Percentiles rank a stretch among this genome's conserved stretches.
These are phyloP conservation scores for Rhabditoides inermis DNA, from an alignment of 2,888 invertebrate species.

Conservation along the genomic window DNA sequence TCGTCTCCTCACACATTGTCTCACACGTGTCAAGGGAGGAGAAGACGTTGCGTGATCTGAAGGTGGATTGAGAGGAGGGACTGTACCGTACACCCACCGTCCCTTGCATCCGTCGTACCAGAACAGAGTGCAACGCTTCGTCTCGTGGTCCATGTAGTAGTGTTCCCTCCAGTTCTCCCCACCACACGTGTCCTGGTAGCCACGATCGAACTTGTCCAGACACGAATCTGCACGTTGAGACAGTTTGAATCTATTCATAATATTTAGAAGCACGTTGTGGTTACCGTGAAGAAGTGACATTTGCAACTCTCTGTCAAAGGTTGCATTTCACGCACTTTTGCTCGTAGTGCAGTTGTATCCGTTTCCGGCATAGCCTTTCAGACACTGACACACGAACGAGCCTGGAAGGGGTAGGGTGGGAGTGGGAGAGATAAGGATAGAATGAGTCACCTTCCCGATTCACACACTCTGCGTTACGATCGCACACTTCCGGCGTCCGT, in stretches of 20 bases:
- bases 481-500: slow-evolving; percentile 31
- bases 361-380: slow-evolving; percentile 44
- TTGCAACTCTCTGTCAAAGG: background rate
- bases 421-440: background rate
- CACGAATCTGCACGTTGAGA: slow-evolving; percentile 43
- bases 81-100: too few species aligned
- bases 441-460: slow-evolving; percentile 29
- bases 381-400: slow-evolving; percentile 40
- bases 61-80: too few species aligned
- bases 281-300: background rate
- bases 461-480: slow-evolving; percentile 41
- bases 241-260: background rate
- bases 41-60: slow-evolving; percentile 39
- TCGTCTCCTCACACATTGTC: slow-evolving; percentile 43
- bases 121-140: slow-evolving; percentile 13
- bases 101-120: slow-evolving; percentile 47
- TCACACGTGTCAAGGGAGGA: slow-evolving; percentile 39
- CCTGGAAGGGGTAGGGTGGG: slow-evolving; percentile 8
- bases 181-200: slow-evolving; percentile 36
- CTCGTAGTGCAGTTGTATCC: slow-evolving; percentile 42
- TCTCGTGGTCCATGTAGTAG: slow-evolving; percentile 39
- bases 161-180: slow-evolving; percentile 43
- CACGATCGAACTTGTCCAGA: slow-evolving; percentile 41
- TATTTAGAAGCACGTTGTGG: slow-evolving; percentile 1
- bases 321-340: slow-evolving; percentile 22